phyloP scores from a whole-genome alignment of 1,140 invertebrate genomes.

The Pseudomyrmex flavicornis region DNA sequence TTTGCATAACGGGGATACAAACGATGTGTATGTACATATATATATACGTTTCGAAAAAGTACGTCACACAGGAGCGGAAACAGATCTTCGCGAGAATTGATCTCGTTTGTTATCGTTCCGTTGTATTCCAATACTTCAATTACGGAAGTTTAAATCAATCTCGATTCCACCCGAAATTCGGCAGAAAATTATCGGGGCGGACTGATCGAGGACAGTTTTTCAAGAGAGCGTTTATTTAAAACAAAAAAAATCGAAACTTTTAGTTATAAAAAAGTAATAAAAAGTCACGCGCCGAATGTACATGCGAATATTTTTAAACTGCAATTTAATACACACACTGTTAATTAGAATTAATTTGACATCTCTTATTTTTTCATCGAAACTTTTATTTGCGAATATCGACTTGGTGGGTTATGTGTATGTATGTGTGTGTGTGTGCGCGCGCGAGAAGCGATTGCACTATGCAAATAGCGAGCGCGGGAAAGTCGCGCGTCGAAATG shows the following conservation, averaged over 20 bases:
- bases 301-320: too few relatives aligned
- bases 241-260: neutral
- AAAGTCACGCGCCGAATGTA: too few relatives aligned
- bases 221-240: neutral
- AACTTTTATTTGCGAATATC: constrained; percentile 14
- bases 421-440: neutral
- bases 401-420: neutral
- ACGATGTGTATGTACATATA: neutral
- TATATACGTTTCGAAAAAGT: constrained; percentile 4
- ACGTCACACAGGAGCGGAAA: neutral
- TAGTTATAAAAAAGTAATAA: too few relatives aligned
- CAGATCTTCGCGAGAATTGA: neutral
- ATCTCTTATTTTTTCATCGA: neutral
- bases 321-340: too few relatives aligned
- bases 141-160: neutral
- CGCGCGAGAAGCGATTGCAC: neutral
- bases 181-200: neutral
- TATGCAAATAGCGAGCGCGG: too few relatives aligned
- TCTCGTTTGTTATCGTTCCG: neutral
- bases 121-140: neutral
- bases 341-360: too few relatives aligned
- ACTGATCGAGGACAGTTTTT: neutral
- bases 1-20: neutral
- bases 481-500: constrained; percentile 5
- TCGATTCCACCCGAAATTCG: neutral